Conservation (phyloP, 35 echinoderm and acorn worm genomes). For the Anneissia japonica region DNA sequence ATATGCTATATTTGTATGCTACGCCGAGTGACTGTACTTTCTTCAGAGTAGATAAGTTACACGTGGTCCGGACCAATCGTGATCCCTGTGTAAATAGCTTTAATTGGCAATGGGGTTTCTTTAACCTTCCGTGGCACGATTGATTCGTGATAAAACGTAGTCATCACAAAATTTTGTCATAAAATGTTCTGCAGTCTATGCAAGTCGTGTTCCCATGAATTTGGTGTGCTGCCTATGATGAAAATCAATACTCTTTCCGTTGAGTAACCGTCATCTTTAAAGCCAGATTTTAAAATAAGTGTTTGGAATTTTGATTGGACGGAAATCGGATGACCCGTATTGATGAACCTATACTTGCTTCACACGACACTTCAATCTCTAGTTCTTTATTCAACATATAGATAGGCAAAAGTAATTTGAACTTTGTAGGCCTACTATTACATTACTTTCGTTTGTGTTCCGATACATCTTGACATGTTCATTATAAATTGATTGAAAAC, state of each 20-base stretch:
- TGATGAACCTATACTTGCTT: background rate
- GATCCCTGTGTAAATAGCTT: background rate
- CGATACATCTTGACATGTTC: background rate
- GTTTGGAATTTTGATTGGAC: background rate
- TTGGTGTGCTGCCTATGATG: background rate
- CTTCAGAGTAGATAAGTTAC: background rate
- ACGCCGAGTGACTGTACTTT: background rate
- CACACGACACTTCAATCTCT: background rate
- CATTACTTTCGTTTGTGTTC: background rate
- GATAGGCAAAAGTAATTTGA: background rate
- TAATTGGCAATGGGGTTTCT: background rate
- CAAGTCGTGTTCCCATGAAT: too few relatives aligned
- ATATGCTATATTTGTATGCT: slow-evolving; percentile 2
- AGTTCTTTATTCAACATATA: background rate
- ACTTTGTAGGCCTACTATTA: background rate
- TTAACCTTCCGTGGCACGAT: background rate
- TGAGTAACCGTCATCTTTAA: background rate
- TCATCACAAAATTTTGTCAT: background rate
- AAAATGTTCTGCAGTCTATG: too few relatives aligned
- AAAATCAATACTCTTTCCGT: background rate
- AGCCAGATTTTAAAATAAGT: background rate
- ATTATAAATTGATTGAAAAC: background rate
- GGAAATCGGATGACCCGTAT: background rate
- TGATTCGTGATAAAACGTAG: background rate
- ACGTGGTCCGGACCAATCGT: background rate